Evolutionary conservation across 2,113 vertebrate species (phyloP).

Genomic region (Uria aalge): DNA sequence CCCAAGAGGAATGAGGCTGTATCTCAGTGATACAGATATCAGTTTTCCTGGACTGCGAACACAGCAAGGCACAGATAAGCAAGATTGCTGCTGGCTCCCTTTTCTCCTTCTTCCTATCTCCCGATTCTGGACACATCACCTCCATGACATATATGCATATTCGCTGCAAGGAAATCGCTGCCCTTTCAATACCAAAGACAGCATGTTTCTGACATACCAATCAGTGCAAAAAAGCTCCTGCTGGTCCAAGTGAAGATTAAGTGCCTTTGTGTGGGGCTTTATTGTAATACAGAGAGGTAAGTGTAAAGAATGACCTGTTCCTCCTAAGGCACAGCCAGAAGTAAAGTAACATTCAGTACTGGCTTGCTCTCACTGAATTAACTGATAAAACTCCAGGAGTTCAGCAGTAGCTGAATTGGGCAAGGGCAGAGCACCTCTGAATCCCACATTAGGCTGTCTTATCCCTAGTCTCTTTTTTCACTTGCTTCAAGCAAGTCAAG

Average conservation of each 20-base stretch:
- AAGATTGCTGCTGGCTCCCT: not conserved
- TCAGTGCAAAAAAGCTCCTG: not conserved
- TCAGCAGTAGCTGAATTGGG: not conserved
- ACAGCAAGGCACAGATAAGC: conserved; percentile 6
- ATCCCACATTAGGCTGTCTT: not conserved
- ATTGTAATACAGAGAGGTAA: not conserved
- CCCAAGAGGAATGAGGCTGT: not conserved
- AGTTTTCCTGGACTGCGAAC: not conserved
- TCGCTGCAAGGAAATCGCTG: conserved; percentile 1
- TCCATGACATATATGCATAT: not conserved
- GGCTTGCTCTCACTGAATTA: not conserved
- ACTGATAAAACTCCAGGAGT: not conserved
- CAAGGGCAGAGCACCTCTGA: not conserved
- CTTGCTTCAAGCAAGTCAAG: not conserved
- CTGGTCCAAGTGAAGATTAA: not conserved
- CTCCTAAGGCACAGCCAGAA: not conserved
- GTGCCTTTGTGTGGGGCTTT: not conserved
- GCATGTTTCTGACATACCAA: not conserved
- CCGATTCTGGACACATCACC: not conserved
- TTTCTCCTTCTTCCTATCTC: not conserved
- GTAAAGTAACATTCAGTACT: not conserved
- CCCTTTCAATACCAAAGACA: not conserved
- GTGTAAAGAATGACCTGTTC: not conserved
- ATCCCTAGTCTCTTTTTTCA: not conserved
- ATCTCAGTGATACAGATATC: not conserved